Percentiles rank a stretch among this genome's conserved stretches.
Conservation (phyloP, 1,140 invertebrate species). For the Piezodorus guildinii region DNA sequence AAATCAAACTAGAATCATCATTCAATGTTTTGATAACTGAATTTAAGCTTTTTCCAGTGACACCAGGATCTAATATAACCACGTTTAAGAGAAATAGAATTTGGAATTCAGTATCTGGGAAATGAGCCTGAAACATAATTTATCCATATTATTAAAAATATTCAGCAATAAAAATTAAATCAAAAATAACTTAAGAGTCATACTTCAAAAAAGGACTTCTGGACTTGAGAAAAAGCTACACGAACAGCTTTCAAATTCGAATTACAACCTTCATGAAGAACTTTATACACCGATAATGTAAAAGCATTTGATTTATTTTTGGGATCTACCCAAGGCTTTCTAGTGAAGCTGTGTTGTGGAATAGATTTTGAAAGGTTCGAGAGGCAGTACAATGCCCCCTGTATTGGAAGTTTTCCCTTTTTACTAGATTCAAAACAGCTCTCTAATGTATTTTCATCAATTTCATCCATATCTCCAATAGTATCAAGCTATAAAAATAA, state of each 20-base stretch:
- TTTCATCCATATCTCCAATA: background rate
- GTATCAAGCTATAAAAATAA: background rate
- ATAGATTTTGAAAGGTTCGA: conserved; percentile 1
- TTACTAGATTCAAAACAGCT: background rate
- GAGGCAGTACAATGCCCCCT: conserved; percentile 12
- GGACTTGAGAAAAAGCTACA: conserved; percentile 1
- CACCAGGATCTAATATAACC: conserved; percentile 4
- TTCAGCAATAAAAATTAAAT: background rate
- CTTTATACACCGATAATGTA: conserved; percentile 16
- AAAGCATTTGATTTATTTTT: conserved; percentile 3
- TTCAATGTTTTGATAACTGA: conserved; percentile 4
- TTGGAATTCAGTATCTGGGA: conserved; percentile 11
- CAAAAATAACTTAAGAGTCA: background rate
- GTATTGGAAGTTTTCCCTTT: conserved; percentile 1
- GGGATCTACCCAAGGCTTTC: background rate
- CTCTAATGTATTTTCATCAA: background rate
- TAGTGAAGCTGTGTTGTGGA: background rate
- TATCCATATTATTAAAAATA: background rate
- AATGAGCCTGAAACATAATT: conserved; percentile 24
- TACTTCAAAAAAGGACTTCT: background rate
- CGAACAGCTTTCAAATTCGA: conserved; percentile 3
- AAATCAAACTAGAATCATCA: background rate
- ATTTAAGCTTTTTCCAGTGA: conserved; percentile 1
- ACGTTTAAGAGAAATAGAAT: conserved; percentile 24
- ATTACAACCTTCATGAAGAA: conserved; percentile 16